phyloP scores from a whole-genome alignment of 1,140 invertebrate genomes.

The Heliconius himera region DNA sequence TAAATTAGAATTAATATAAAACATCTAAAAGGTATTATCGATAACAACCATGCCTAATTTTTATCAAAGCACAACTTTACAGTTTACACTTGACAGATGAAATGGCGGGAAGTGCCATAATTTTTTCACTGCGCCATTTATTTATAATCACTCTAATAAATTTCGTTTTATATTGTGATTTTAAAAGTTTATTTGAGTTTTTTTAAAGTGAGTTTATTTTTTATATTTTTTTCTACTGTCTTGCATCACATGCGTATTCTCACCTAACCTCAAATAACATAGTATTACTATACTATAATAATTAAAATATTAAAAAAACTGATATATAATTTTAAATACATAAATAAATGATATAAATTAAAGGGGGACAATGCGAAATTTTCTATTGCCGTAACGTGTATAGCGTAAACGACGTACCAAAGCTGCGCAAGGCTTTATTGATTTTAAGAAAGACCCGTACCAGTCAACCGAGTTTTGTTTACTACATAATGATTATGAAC shows the following conservation, averaged over 20 bases:
- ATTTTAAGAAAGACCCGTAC: constrained; percentile 56
- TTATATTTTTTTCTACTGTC: background rate
- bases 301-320: background rate
- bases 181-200: background rate
- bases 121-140: constrained; percentile 15
- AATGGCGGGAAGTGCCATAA: constrained; percentile 45
- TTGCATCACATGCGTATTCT: constrained; percentile 1
- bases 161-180: constrained; percentile 1
- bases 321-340: background rate
- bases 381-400: constrained; percentile 28
- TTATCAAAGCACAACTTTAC: constrained; percentile 20
- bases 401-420: constrained; percentile 46
- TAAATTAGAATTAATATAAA: background rate
- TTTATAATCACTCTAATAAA: background rate
- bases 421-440: constrained; percentile 70
- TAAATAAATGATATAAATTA: constrained; percentile 19
- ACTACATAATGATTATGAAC: constrained; percentile 31
- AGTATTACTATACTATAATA: background rate
- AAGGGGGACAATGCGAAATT: background rate
- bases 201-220: background rate
- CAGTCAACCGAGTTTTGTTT: constrained; percentile 49
- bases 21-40: constrained; percentile 14
- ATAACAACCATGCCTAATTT: constrained; percentile 25
- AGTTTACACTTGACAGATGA: constrained; percentile 35
- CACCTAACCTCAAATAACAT: background rate